A percentile compares a stretch with the other conserved stretches of the same genome.
Conservation (phyloP, 2,113 vertebrate species). For the Heloderma charlesbogerti region DNA sequence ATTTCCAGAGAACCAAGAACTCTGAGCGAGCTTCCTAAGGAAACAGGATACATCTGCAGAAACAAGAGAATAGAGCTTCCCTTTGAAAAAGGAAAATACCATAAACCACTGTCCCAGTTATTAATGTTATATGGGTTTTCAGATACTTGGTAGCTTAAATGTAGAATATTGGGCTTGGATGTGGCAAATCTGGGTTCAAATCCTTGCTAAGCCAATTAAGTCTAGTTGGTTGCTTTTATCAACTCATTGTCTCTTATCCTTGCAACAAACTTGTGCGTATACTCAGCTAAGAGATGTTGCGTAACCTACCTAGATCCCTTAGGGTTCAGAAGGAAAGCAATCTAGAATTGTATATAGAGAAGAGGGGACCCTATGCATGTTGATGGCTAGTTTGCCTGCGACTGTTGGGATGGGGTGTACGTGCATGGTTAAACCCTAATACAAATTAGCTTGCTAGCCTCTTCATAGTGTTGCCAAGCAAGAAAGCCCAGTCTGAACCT, state of each 20-base stretch:
- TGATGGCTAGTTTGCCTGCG: background rate
- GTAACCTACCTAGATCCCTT: background rate
- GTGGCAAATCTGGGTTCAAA: background rate
- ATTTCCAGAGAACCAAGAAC: slow-evolving; percentile 13
- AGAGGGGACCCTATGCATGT: background rate
- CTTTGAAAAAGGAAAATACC: slow-evolving; percentile 60
- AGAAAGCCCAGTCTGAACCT: slow-evolving; percentile 1
- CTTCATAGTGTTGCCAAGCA: background rate
- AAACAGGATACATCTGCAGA: slow-evolving; percentile 73
- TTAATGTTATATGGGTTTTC: background rate
- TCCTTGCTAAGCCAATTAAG: background rate
- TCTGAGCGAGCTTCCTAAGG: slow-evolving; percentile 32
- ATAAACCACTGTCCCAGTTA: background rate
- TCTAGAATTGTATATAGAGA: background rate
- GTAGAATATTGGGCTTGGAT: background rate
- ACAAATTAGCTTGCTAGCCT: background rate
- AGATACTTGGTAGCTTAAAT: background rate
- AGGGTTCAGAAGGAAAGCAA: background rate
- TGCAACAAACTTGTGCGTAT: background rate
- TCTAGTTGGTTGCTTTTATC: background rate
- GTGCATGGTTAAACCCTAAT: background rate
- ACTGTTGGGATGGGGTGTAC: background rate
- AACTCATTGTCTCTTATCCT: background rate
- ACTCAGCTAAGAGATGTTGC: background rate
- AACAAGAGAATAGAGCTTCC: slow-evolving; percentile 48